Base-by-base conservation (phyloP, 1,140 invertebrate species). In the Subanguina moxae region DNA sequence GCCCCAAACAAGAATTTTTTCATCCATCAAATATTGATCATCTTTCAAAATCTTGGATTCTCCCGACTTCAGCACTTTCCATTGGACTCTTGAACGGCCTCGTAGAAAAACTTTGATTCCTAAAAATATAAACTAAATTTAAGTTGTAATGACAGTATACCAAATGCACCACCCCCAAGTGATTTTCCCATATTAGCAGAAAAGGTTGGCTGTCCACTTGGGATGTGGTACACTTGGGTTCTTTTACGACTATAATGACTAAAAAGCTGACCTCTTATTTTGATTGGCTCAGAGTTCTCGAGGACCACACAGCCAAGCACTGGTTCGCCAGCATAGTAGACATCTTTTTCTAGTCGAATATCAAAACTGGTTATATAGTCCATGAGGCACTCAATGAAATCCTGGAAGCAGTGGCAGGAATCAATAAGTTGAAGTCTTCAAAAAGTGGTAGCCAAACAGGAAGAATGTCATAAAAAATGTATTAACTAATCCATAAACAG, bases 11-110 rank as follows among this genome's bases (percentile, higher is more conserved):
- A 88, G 84, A 52, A 86, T 85, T 76, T 90, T 85, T 67, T 91
- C 89, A 75, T 91, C 90, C 27, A 91, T 87, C 80, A 90, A 90
- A 76, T 90, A 89, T 81, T 91, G 89, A 78, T 91, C 90, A 83
- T 90, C 90, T 82, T 89, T 89, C 0, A 91, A 87, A 27, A 88
- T 89, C 74, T 89, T 83, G 68, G 89, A 80, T 76, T 91, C 90
- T 8, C 90, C 90, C 57, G 88, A 89, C 52, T 90, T 87, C 64
- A 89, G 85, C 63, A 91, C 88, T 84, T 90, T 90, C 89, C 90
- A 90, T 84, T 91, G 90, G 0, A 88, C 89, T 72, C 90, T 89
- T 1, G 89, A 90, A 82, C 90, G 90, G 1, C 90, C 90, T 61
- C 90, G 83, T 32, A 91, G 83, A 17, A 89, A 85, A 17, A 91